Percentiles rank a stretch among this genome's conserved stretches.
Evolutionary conservation across 2,888 invertebrate genomes (phyloP).

Genomic region (Leucophenga maculata): DNA sequence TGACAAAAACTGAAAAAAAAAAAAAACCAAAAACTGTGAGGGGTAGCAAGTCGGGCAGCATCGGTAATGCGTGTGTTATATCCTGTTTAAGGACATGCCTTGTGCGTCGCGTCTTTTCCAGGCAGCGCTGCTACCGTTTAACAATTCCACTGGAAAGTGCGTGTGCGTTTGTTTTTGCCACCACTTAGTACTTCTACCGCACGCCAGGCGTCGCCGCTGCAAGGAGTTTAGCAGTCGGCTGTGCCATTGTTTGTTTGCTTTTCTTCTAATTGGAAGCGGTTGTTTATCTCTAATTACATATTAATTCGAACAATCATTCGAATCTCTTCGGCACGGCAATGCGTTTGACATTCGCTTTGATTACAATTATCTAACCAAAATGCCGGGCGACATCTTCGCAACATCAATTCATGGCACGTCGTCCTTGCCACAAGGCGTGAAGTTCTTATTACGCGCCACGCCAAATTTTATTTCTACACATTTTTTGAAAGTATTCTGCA

Average conservation of each 20-base stretch:
- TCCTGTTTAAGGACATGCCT: conserved; percentile 28
- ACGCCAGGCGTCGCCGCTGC: conserved; percentile 57
- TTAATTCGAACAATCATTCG: conserved; percentile 59
- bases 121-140: conserved; percentile 21
- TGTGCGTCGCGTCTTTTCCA: not conserved
- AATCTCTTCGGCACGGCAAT: conserved; percentile 26
- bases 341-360: conserved; percentile 55
- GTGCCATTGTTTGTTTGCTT: not conserved
- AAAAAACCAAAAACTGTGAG: conserved; percentile 29
- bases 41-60: conserved; percentile 43
- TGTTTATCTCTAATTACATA: conserved; percentile 68
- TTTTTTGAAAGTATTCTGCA: conserved; percentile 48
- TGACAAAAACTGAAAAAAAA: not conserved
- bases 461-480: conserved; percentile 4
- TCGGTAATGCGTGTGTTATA: conserved; percentile 14
- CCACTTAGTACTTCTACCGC: conserved; percentile 39
- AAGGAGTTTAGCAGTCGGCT: not conserved
- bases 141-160: conserved; percentile 61
- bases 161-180: conserved; percentile 33
- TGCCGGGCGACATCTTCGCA: conserved; percentile 33
- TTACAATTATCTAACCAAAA: conserved; percentile 56
- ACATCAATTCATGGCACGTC: conserved; percentile 12
- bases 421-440: conserved; percentile 29
- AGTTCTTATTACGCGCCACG: conserved; percentile 53
- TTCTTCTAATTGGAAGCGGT: conserved; percentile 48